Evolutionary conservation across 2,888 invertebrate genomes (phyloP).

Genomic region (Sarcophaga rosellei): DNA sequence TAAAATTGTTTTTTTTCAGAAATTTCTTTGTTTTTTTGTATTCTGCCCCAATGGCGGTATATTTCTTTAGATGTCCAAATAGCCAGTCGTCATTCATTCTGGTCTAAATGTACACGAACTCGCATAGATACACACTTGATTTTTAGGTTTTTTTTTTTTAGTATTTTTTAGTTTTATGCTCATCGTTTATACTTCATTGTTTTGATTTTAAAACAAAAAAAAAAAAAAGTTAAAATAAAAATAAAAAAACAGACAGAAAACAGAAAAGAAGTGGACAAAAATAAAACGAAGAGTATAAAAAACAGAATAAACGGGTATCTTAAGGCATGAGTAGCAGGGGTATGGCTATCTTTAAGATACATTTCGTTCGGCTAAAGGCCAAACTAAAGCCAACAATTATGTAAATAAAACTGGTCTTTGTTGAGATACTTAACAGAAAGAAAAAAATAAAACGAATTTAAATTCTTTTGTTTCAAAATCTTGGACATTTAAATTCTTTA

Average conservation of each 20-base stretch:
- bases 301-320: too few relatives aligned
- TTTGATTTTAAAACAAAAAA: slow-evolving; percentile 4
- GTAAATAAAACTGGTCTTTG: slow-evolving; percentile 33
- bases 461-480: slow-evolving; percentile 19
- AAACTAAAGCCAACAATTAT: slow-evolving; percentile 9
- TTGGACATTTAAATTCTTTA: background rate
- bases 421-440: background rate
- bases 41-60: slow-evolving; percentile 16
- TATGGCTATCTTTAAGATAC: slow-evolving; percentile 8
- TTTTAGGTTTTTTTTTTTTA: slow-evolving; percentile 14
- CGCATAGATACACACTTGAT: background rate
- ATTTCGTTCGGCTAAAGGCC: background rate
- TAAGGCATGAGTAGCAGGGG: background rate
- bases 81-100: slow-evolving; percentile 42
- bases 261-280: background rate
- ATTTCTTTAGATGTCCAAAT: slow-evolving; percentile 52
- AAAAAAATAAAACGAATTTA: background rate
- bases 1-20: slow-evolving; percentile 6
- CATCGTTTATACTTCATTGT: background rate
- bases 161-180: slow-evolving; percentile 33
- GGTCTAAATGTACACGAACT: slow-evolving; percentile 43
- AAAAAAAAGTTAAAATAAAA: background rate
- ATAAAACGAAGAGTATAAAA: slow-evolving; percentile 5
- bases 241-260: slow-evolving; percentile 7
- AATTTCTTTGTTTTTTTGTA: slow-evolving; percentile 1